Evolutionary conservation across 1,140 invertebrate species (phyloP).

Genomic region (Dryas iulia): DNA sequence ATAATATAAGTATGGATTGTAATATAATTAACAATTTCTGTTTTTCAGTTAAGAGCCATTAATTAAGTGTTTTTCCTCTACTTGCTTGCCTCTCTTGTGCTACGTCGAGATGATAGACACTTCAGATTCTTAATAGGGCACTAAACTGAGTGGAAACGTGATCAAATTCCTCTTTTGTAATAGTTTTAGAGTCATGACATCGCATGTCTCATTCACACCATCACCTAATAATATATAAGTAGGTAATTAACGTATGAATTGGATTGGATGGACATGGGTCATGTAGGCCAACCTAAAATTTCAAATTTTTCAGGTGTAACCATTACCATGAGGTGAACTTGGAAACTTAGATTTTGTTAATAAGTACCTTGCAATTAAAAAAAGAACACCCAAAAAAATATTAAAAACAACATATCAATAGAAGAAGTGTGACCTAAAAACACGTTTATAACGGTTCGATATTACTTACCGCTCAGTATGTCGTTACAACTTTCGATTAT

Average conservation of each 20-base stretch:
- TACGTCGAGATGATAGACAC: conserved; percentile 28
- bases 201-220: neutral
- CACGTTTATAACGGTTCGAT: conserved; percentile 31
- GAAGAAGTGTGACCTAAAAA: conserved; percentile 29
- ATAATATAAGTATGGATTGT: neutral
- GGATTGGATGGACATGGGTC: too few relatives aligned
- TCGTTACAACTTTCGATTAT: conserved; percentile 34
- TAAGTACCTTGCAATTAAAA: neutral
- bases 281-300: too few relatives aligned
- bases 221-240: neutral
- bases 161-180: conserved; percentile 15
- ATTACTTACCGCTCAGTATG: conserved; percentile 18
- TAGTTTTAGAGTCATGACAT: neutral
- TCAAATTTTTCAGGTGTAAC: too few relatives aligned
- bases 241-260: too few relatives aligned
- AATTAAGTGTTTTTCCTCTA: conserved; percentile 28
- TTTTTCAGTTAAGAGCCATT: neutral
- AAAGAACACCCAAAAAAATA: neutral
- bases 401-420: neutral
- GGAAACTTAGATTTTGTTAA: too few relatives aligned
- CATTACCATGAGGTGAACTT: too few relatives aligned
- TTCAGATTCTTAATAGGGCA: conserved; percentile 26
- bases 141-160: conserved; percentile 20
- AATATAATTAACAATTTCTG: neutral
- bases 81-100: conserved; percentile 17